These are phyloP conservation scores for Mustelus asterias DNA, from an alignment of 2,113 vertebrate species.

Conservation along the genomic window DNA sequence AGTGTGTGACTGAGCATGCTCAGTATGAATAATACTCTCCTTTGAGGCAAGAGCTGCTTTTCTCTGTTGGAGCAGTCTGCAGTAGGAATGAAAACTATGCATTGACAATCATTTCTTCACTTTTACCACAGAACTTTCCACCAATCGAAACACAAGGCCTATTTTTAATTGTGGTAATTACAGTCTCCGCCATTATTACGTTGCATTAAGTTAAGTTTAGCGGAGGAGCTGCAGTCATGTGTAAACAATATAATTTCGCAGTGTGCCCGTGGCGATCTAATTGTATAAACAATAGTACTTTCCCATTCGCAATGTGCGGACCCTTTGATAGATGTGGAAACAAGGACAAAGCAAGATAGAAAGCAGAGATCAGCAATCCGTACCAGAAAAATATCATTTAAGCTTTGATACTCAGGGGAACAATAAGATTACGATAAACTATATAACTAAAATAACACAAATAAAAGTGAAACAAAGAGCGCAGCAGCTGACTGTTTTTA, in stretches of 20 bases:
- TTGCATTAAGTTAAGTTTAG: constrained; percentile 3
- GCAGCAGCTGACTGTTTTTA: not conserved
- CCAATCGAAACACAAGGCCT: not conserved
- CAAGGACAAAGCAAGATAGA: not conserved
- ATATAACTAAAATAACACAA: not conserved
- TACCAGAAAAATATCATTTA: not conserved
- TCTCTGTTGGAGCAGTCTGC: not conserved
- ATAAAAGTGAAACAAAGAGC: constrained; percentile 5
- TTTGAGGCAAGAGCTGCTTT: constrained; percentile 17
- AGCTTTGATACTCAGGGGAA: not conserved
- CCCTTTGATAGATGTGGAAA: not conserved
- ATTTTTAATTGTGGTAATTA: not conserved
- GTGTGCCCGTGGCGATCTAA: not conserved
- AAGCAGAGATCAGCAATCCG: not conserved
- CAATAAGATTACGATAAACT: not conserved
- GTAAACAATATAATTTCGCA: not conserved
- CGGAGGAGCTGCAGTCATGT: not conserved
- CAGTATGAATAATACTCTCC: constrained; percentile 32
- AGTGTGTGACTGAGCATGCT: not conserved
- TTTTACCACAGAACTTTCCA: constrained; percentile 18
- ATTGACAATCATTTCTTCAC: constrained; percentile 22
- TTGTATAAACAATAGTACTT: constrained; percentile 14
- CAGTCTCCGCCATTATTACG: not conserved
- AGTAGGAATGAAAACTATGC: constrained; percentile 27
- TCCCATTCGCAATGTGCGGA: not conserved